phyloP scores from a whole-genome alignment of 2,113 vertebrate species.

The Rhynchopsitta pachyrhyncha region DNA sequence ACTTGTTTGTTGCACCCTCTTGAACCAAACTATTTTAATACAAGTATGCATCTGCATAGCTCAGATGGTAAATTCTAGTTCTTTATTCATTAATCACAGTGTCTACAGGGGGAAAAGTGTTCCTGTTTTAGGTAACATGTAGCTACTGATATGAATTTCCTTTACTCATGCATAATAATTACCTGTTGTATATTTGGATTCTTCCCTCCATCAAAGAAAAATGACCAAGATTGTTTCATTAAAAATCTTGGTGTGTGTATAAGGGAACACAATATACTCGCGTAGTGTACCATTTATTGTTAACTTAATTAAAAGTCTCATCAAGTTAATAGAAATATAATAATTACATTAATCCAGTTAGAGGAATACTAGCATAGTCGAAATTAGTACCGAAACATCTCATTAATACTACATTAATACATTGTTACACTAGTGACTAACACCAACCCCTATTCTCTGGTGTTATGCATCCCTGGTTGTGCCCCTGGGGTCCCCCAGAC shows the following conservation, averaged over 20 bases:
- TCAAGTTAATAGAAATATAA: neutral
- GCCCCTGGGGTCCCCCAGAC: neutral
- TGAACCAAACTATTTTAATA: neutral
- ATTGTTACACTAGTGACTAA: neutral
- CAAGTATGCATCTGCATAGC: neutral
- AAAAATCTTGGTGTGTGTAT: neutral
- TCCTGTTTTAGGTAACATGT: neutral
- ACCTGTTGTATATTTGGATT: neutral
- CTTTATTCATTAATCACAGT: neutral
- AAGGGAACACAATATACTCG: neutral
- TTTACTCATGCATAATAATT: neutral
- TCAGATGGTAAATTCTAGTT: neutral
- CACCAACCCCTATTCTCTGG: neutral
- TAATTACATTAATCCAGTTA: neutral
- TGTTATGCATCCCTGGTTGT: neutral
- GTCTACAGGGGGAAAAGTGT: neutral
- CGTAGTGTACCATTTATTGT: neutral
- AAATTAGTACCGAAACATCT: neutral
- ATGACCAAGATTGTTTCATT: neutral
- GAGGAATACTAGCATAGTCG: neutral
- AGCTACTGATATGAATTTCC: neutral
- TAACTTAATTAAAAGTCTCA: neutral
- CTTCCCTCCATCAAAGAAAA: neutral
- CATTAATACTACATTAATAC: neutral
- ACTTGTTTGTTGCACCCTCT: neutral